Conservation (phyloP, 2,797 vertebrate species). For the Ctenopoma multispine region DNA sequence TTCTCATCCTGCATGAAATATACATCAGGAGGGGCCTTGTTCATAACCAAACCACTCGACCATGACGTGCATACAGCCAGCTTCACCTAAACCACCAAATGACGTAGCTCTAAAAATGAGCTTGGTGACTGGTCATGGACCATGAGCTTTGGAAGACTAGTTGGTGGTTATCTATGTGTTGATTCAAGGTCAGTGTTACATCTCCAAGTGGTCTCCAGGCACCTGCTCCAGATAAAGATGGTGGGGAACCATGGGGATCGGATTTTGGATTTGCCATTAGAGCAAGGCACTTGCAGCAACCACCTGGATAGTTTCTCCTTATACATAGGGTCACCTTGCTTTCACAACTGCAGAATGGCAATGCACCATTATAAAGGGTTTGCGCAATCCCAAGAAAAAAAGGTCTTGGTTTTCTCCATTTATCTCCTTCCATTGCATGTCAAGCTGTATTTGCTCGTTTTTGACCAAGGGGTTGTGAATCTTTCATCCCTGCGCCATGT, state of each 20-base stretch:
- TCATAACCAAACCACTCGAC: constrained; percentile 27
- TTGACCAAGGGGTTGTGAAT: constrained; percentile 4
- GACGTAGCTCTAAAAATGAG: constrained; percentile 66
- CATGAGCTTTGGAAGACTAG: constrained; percentile 37
- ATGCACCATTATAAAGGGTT: constrained; percentile 64
- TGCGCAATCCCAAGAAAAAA: constrained; percentile 30
- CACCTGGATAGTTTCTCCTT: constrained; percentile 38
- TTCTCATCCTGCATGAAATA: constrained; percentile 35
- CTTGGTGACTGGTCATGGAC: constrained; percentile 54
- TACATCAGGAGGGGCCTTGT: constrained; percentile 45
- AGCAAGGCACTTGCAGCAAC: constrained; percentile 31
- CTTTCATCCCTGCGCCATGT: constrained; percentile 54
- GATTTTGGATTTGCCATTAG: constrained; percentile 30
- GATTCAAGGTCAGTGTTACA: constrained; percentile 81
- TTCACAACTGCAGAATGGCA: constrained; percentile 65
- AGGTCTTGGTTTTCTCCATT: constrained; percentile 23
- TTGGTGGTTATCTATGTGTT: constrained; percentile 55
- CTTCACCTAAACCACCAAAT: constrained; percentile 48
- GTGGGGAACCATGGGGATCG: constrained; percentile 26
- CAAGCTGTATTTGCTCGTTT: constrained; percentile 27
- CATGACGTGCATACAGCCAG: constrained; percentile 28
- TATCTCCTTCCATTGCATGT: constrained; percentile 31
- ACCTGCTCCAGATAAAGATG: constrained; percentile 42
- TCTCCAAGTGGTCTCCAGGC: constrained; percentile 60
- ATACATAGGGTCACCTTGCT: constrained; percentile 78